These are phyloP conservation scores for Trididemnum clinides DNA, from an alignment of 23 tunicate species.

Conservation along the genomic window DNA sequence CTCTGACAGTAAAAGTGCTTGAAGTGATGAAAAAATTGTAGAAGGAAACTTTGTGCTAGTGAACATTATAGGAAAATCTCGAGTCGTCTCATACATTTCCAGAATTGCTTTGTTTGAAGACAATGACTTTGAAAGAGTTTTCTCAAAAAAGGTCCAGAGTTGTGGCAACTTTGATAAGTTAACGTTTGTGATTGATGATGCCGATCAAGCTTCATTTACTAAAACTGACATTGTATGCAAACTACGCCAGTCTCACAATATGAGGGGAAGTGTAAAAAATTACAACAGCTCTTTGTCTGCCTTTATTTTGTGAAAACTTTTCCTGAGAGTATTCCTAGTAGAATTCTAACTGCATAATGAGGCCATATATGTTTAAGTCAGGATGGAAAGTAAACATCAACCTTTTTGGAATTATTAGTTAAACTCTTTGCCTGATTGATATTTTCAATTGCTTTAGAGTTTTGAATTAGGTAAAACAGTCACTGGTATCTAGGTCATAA, in stretches of 20 bases:
- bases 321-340: background rate
- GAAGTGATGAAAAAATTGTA: slow-evolving; percentile 10
- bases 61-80: background rate
- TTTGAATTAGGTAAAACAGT: no score
- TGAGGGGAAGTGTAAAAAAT: background rate
- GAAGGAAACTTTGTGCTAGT: slow-evolving; percentile 22
- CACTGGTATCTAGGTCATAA: no score
- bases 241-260: background rate
- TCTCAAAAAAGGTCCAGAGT: background rate
- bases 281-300: background rate
- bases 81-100: background rate
- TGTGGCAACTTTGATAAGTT: background rate
- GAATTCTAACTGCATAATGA: background rate
- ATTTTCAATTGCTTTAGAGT: no score
- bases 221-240: slow-evolving; percentile 1
- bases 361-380: background rate
- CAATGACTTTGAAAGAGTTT: background rate
- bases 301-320: background rate
- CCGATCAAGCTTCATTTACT: background rate
- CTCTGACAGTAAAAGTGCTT: background rate
- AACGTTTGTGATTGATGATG: slow-evolving; percentile 5
- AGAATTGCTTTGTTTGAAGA: slow-evolving; percentile 9
- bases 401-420: no score
- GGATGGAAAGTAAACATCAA: no score
- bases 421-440: no score